Percentiles rank a stretch among this genome's conserved stretches.
Conservation (phyloP, 2,888 invertebrate genomes). For the Ectemnius lituratus region DNA sequence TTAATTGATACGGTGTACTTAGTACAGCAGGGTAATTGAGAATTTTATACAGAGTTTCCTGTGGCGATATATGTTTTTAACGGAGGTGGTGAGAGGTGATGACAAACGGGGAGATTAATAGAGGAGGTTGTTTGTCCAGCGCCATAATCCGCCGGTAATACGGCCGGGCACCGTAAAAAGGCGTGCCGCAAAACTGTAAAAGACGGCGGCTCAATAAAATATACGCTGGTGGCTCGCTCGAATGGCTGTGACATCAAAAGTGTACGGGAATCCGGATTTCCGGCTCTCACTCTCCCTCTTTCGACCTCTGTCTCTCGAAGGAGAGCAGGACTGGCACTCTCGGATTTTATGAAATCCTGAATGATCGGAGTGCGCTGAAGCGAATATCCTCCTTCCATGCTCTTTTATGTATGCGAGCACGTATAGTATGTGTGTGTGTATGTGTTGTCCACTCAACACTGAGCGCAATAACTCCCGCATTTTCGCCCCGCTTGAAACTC, state of each 20-base stretch:
- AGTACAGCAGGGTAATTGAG: too few species aligned
- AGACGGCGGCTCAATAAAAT: not conserved
- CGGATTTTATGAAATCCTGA: slow-evolving; percentile 23
- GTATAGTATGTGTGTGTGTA: not conserved
- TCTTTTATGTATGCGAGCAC: too few species aligned
- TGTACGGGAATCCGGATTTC: slow-evolving; percentile 10
- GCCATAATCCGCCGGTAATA: slow-evolving; percentile 5
- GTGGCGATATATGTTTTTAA: too few species aligned
- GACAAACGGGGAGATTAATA: not conserved
- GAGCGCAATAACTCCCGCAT: not conserved
- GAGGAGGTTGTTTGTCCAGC: not conserved
- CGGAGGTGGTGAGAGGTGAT: not conserved
- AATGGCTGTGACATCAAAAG: not conserved
- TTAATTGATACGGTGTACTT: too few species aligned
- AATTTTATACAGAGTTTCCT: too few species aligned
- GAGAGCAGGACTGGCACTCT: slow-evolving; percentile 1
- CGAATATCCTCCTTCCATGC: too few species aligned
- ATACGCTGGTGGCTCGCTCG: not conserved
- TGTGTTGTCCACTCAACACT: slow-evolving; percentile 33
- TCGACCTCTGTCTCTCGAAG: slow-evolving; percentile 3
- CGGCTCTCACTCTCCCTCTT: not conserved
- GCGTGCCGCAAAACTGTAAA: not conserved
- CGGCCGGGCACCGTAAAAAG: slow-evolving; percentile 4
- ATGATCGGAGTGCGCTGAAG: slow-evolving; percentile 26
- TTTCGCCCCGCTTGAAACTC: not conserved